Evolutionary conservation across 2,797 vertebrate genomes (phyloP).

Genomic region (Tiaroga cobitis): DNA sequence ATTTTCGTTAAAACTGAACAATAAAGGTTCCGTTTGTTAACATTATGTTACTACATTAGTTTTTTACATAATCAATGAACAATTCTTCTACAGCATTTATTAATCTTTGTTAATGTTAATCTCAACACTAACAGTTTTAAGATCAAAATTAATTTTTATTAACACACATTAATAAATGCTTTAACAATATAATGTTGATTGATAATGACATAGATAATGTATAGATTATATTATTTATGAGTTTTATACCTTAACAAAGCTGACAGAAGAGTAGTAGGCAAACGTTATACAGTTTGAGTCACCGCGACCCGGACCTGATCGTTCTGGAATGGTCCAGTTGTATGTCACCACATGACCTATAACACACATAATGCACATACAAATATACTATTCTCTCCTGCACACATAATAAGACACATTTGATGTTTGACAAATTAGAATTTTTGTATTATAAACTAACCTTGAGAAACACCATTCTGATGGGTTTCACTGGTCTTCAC

Average conservation of each 20-base stretch:
- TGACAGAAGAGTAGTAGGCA: slow-evolving; percentile 72
- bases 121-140: not conserved
- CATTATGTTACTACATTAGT: not conserved
- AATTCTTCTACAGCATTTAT: not conserved
- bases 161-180: not conserved
- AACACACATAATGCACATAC: not conserved
- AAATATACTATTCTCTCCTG: not conserved
- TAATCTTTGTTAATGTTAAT: not conserved
- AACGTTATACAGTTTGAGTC: slow-evolving; percentile 82
- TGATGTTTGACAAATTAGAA: too few relatives aligned
- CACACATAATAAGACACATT: not conserved
- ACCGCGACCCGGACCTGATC: slow-evolving; percentile 78
- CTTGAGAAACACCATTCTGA: slow-evolving; percentile 74
- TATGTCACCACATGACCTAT: slow-evolving; percentile 80
- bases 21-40: not conserved
- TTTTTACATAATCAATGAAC: not conserved
- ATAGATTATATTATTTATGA: not conserved
- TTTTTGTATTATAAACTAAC: slow-evolving; percentile 62
- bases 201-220: not conserved
- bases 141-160: not conserved
- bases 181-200: not conserved
- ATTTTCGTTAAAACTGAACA: not conserved
- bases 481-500: slow-evolving; percentile 69
- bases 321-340: slow-evolving; percentile 80
- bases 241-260: slow-evolving; percentile 80